A percentile compares a stretch with the other conserved stretches of the same genome.
Evolutionary conservation across 2,113 vertebrate species (phyloP).

Genomic region (Hucho hucho): DNA sequence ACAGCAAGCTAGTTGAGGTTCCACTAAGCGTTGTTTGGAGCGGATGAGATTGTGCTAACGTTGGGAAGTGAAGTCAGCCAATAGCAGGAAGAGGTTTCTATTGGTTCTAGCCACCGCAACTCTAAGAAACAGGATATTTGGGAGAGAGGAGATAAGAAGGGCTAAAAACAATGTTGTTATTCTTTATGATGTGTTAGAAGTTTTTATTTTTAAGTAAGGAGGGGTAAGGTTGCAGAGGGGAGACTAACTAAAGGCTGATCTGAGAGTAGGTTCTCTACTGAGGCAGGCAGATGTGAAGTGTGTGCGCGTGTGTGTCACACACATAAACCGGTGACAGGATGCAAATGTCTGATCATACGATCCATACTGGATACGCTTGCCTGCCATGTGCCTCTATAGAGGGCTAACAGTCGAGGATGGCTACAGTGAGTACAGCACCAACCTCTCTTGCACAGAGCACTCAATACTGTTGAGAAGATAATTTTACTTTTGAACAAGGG

Average conservation of each 20-base stretch:
- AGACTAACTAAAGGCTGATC: conserved; percentile 24
- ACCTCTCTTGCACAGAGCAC: background rate
- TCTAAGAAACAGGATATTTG: conserved; percentile 96
- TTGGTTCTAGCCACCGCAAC: conserved; percentile 85
- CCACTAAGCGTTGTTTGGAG: conserved; percentile 83
- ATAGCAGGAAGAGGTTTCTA: conserved; percentile 94
- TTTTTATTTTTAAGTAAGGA: conserved; percentile 48
- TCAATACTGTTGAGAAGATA: background rate
- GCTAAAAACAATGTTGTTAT: conserved; percentile 94
- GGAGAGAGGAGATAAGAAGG: conserved; percentile 89
- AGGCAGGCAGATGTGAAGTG: conserved; percentile 68
- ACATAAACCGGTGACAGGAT: conserved; percentile 71
- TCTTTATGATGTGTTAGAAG: conserved; percentile 84
- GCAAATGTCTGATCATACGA: conserved; percentile 74
- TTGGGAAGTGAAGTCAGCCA: conserved; percentile 94
- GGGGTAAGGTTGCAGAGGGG: conserved; percentile 24
- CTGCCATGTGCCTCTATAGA: conserved; percentile 30
- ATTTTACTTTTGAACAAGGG: background rate
- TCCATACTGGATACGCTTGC: conserved; percentile 61
- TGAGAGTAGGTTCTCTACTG: conserved; percentile 57
- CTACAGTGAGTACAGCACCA: background rate
- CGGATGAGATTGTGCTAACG: conserved; percentile 95
- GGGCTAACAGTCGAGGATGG: conserved; percentile 19
- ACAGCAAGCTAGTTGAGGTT: conserved; percentile 38
- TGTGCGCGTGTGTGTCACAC: conserved; percentile 52